Evolutionary conservation across 2,797 vertebrate genomes (phyloP).

Genomic region (Enteromius radiatus): DNA sequence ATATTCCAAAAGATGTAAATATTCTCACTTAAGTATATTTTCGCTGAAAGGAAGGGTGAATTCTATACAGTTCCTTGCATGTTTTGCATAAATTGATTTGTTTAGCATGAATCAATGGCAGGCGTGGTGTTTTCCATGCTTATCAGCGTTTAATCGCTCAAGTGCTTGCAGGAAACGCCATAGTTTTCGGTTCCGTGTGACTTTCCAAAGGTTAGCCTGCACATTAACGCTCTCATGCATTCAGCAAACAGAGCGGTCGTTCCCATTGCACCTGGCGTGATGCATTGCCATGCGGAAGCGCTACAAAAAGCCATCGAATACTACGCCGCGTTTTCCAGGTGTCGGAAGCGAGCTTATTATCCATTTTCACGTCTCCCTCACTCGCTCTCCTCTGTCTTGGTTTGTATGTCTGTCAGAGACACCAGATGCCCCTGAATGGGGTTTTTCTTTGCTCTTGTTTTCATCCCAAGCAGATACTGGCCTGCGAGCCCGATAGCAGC

Average conservation of each 20-base stretch:
- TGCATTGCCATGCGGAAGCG: slow-evolving; percentile 66
- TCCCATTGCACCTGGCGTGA: slow-evolving; percentile 60
- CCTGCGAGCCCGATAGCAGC: slow-evolving; percentile 25
- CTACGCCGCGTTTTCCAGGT: slow-evolving; percentile 67
- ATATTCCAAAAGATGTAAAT: background rate
- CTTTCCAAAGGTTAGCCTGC: slow-evolving; percentile 75
- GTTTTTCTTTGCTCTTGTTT: slow-evolving; percentile 40
- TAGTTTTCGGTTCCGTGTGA: slow-evolving; percentile 76
- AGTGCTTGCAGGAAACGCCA: slow-evolving; percentile 78
- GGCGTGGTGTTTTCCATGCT: slow-evolving; percentile 81
- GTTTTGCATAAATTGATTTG: slow-evolving; percentile 78
- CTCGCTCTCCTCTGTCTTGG: slow-evolving; percentile 36
- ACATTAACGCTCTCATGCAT: slow-evolving; percentile 72
- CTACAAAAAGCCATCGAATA: slow-evolving; percentile 67
- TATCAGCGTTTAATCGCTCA: slow-evolving; percentile 84
- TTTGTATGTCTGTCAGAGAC: slow-evolving; percentile 48
- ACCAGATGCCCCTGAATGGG: slow-evolving; percentile 45
- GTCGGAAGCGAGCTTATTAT: slow-evolving; percentile 59
- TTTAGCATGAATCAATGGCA: slow-evolving; percentile 80
- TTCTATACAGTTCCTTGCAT: slow-evolving; percentile 54
- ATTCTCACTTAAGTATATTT: slow-evolving; percentile 2
- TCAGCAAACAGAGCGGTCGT: slow-evolving; percentile 63
- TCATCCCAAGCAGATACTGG: slow-evolving; percentile 38
- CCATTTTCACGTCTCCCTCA: slow-evolving; percentile 58
- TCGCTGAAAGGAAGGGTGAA: slow-evolving; percentile 59